Percentiles rank a stretch among this genome's conserved stretches.
These are phyloP conservation scores for Drosophila nr. perissopoda DNA, from an alignment of 2,888 invertebrate genomes.

Conservation along the genomic window DNA sequence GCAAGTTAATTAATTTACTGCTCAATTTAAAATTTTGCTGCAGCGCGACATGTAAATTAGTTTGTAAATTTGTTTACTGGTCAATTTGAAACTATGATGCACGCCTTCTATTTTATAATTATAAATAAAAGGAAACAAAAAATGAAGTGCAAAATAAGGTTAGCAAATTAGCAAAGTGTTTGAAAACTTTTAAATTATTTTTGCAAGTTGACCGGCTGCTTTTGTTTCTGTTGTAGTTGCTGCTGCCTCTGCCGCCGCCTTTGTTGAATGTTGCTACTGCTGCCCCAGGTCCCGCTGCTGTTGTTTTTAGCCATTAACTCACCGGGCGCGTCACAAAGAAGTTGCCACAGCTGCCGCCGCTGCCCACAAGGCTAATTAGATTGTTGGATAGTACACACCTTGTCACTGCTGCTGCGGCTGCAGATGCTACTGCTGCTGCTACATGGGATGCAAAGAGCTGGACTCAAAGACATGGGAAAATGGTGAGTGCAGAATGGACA, in stretches of 20 bases:
- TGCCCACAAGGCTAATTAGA: slow-evolving; percentile 52
- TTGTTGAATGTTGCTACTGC: slow-evolving; percentile 10
- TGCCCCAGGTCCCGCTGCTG: not conserved
- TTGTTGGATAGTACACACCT: slow-evolving; percentile 6
- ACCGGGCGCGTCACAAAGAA: slow-evolving; percentile 47
- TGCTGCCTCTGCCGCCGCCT: slow-evolving; percentile 3
- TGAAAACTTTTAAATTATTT: slow-evolving; percentile 58
- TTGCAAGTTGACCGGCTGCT: slow-evolving; percentile 32
- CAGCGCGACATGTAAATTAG: not conserved
- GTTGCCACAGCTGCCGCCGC: slow-evolving; percentile 3
- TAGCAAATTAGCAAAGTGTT: slow-evolving; percentile 53
- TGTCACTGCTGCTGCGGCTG: slow-evolving; percentile 1
- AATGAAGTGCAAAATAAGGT: slow-evolving; percentile 11
- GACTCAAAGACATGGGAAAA: slow-evolving; percentile 25
- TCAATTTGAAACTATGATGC: not conserved
- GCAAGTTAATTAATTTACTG: slow-evolving; percentile 4
- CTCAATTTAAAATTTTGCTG: not conserved
- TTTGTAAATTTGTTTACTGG: slow-evolving; percentile 10
- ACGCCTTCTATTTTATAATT: not conserved
- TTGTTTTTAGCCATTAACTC: slow-evolving; percentile 39
- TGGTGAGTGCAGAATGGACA: slow-evolving; percentile 21
- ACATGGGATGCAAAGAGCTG: slow-evolving; percentile 1
- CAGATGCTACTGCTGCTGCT: slow-evolving; percentile 8
- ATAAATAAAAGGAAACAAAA: not conserved
- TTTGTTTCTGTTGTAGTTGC: not conserved